Evolutionary conservation across 2,113 vertebrate genomes (phyloP).

Genomic region (Mastomys coucha): DNA sequence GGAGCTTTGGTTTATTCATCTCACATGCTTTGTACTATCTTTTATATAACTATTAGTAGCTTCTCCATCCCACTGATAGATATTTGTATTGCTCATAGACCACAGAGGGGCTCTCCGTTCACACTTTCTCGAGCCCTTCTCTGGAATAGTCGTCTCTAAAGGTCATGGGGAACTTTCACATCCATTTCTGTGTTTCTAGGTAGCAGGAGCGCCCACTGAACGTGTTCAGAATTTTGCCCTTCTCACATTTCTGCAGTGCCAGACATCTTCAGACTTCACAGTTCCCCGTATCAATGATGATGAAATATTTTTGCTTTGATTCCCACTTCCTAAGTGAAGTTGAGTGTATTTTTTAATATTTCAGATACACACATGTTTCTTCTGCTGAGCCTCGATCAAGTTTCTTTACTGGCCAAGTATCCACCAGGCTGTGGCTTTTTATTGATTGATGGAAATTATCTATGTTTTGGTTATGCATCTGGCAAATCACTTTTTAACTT

Average conservation of each 20-base stretch:
- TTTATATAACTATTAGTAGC: neutral
- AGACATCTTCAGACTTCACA: neutral
- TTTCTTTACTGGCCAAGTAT: neutral
- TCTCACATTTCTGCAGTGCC: neutral
- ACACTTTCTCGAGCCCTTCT: neutral
- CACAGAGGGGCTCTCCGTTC: neutral
- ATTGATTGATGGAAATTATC: neutral
- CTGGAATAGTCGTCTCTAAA: neutral
- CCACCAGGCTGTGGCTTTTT: neutral
- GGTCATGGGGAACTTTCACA: neutral
- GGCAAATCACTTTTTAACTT: neutral
- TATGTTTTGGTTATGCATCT: neutral
- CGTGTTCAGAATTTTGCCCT: neutral
- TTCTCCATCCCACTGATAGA: neutral
- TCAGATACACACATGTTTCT: neutral
- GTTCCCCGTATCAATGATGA: neutral
- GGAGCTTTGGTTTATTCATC: neutral
- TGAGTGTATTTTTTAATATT: neutral
- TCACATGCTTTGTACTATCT: neutral
- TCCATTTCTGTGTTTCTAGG: neutral
- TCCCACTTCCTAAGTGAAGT: slow-evolving; percentile 21
- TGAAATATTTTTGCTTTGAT: neutral
- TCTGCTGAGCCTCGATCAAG: neutral
- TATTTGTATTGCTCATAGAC: neutral
- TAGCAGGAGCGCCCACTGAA: neutral